phyloP scores from a whole-genome alignment of 2,797 vertebrate species.

The Mus spretus region DNA sequence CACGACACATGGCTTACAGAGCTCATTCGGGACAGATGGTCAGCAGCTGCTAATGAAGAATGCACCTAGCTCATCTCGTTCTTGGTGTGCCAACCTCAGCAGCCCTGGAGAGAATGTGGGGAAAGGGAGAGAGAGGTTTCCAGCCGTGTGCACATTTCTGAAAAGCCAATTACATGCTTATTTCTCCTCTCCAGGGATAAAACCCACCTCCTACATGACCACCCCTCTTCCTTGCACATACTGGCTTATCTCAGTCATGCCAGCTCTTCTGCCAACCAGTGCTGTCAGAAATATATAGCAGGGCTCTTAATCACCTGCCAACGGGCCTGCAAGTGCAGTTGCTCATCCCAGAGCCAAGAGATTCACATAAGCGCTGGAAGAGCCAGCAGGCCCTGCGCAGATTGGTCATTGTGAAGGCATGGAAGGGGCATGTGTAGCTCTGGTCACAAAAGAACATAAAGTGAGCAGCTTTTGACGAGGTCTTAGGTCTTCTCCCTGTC shows the following conservation, averaged over 20 bases:
- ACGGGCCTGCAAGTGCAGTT: constrained; percentile 53
- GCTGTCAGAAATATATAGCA: constrained; percentile 78
- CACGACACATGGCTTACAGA: background rate
- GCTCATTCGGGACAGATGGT: background rate
- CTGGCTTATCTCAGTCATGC: constrained; percentile 71
- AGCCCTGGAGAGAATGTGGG: background rate
- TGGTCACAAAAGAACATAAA: background rate
- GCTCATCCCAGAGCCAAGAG: constrained; percentile 40
- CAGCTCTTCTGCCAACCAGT: constrained; percentile 66
- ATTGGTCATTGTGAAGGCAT: background rate
- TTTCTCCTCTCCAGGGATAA: constrained; percentile 74
- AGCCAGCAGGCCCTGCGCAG: background rate
- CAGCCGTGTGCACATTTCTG: constrained; percentile 67
- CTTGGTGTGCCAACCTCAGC: background rate
- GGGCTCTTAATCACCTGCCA: constrained; percentile 80
- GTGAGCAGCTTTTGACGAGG: background rate
- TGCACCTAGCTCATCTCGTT: background rate
- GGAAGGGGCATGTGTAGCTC: background rate
- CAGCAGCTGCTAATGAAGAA: constrained; percentile 18
- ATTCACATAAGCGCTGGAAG: background rate
- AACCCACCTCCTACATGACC: constrained; percentile 51
- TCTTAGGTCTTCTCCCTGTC: background rate
- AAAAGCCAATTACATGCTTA: constrained; percentile 80
- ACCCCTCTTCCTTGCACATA: constrained; percentile 27
- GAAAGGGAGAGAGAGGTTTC: constrained; percentile 35